phyloP scores from a whole-genome alignment of 2,888 invertebrate genomes.

The Lobophora halterata region DNA sequence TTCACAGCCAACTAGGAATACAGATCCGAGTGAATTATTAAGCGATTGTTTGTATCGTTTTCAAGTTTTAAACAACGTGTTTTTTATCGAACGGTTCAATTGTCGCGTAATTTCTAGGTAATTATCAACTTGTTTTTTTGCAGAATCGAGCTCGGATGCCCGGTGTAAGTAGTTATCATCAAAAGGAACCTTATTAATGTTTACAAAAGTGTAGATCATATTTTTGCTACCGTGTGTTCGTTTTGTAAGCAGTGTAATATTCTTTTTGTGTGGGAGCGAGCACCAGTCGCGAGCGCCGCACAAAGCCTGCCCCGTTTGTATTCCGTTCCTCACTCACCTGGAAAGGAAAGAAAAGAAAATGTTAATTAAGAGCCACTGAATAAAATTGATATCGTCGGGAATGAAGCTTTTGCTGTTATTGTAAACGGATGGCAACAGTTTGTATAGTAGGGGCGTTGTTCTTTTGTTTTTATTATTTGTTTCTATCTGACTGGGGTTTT shows the following conservation, averaged over 20 bases:
- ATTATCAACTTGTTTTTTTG: slow-evolving; percentile 41
- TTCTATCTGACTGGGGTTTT: slow-evolving; percentile 5
- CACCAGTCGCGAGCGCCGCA: slow-evolving; percentile 46
- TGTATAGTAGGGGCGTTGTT: slow-evolving; percentile 38
- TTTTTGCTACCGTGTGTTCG: slow-evolving; percentile 69
- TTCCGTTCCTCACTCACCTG: slow-evolving; percentile 76
- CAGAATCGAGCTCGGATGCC: slow-evolving; percentile 38
- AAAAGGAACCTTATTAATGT: slow-evolving; percentile 75
- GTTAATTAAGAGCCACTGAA: slow-evolving; percentile 79
- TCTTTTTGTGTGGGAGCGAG: slow-evolving; percentile 63
- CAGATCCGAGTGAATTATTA: slow-evolving; percentile 20
- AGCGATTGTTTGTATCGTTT: slow-evolving; percentile 24
- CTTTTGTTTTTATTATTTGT: slow-evolving; percentile 35
- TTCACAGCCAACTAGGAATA: slow-evolving; percentile 28
- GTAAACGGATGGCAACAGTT: slow-evolving; percentile 63
- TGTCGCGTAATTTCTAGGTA: slow-evolving; percentile 43
- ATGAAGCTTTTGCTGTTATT: slow-evolving; percentile 64
- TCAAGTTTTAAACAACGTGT: slow-evolving; percentile 23
- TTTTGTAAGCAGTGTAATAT: slow-evolving; percentile 76
- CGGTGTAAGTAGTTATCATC: slow-evolving; percentile 57
- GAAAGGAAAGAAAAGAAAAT: slow-evolving; percentile 78
- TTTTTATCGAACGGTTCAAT: slow-evolving; percentile 36
- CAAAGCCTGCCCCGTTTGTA: slow-evolving; percentile 68
- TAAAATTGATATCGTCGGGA: slow-evolving; percentile 73
- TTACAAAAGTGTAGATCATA: slow-evolving; percentile 76